Evolutionary conservation across 2,797 vertebrate species (phyloP).

Genomic region (Galagoides demidoff): DNA sequence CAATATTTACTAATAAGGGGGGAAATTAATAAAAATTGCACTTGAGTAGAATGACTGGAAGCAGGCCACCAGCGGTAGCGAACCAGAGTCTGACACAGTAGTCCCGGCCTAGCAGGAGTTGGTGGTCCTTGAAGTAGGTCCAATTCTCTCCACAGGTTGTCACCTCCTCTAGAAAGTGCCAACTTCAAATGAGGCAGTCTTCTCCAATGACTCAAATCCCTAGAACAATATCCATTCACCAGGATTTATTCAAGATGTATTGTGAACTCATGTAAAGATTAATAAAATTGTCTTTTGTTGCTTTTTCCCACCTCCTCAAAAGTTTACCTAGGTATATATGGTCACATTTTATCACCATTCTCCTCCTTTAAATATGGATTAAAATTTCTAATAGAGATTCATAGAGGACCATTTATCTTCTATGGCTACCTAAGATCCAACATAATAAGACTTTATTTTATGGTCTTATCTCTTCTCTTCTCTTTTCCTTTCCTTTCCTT

Average conservation of each 20-base stretch:
- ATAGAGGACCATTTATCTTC: background rate
- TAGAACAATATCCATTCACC: background rate
- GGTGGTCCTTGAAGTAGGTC: background rate
- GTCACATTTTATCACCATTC: background rate
- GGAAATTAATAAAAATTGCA: background rate
- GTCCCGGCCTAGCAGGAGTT: rapidly evolving
- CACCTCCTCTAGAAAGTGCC: background rate
- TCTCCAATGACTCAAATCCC: background rate
- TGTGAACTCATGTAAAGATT: background rate
- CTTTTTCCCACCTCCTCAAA: background rate
- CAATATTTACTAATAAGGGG: background rate
- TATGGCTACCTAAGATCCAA: background rate
- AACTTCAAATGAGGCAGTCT: background rate
- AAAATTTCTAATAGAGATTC: background rate
- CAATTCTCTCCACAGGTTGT: background rate
- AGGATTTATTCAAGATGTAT: background rate
- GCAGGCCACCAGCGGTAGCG: background rate
- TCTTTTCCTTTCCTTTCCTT: too few relatives aligned
- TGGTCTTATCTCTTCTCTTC: too few relatives aligned
- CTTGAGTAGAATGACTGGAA: background rate
- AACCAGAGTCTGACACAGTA: background rate
- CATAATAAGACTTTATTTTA: background rate
- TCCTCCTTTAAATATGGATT: background rate
- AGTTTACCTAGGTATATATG: background rate
- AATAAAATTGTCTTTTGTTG: background rate